Base-by-base conservation (phyloP, 2,888 invertebrate species). In the Tiliacea aurago region DNA sequence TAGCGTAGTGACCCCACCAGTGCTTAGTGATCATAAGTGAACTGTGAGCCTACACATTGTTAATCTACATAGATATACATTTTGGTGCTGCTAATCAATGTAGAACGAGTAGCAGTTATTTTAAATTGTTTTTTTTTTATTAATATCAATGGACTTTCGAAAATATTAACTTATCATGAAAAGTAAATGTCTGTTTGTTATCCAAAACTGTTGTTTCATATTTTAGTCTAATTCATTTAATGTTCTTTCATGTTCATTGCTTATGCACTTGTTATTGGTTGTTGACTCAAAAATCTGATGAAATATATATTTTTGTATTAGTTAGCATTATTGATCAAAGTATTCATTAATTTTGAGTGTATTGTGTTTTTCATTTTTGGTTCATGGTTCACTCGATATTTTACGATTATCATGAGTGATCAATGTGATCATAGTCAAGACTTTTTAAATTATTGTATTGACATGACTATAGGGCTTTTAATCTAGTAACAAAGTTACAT, bases 1-100 rank as follows among this genome's bases (percentile, higher is more conserved):
- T 90, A 85, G 83, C 11, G 20, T 87, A 84, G 74, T 73, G 45
- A 28, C 59, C 73, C 82, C 76, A 86, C 78, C 81, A 65, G 66
- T 66, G 79, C 53, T 77, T 74, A 65, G 79, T 71, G 65, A 70
- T 58, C 65, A 37, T 70, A 66, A 73, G 76, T 86, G 73, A 80
- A 85, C 73, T 80, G 75, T 82, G 86, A 80, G 73, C 71, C 62
- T 45, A 53, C 55, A 56, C 49, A 45, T 45, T 47, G 55, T 58
- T 49, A 45, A 53, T 47, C 47, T 37, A 53, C 28, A 45, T 49
- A 6, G 20, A 43, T 23, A 63, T 41, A 64, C 11, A 43, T 65
- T 59, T 59, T 59, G 78, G 82, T 78, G 66, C 78, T 82, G 67
- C 23, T 59, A 47, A 64, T 59, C 55, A 68, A 55, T 43, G 23